These are phyloP conservation scores for Aromia moschata DNA, from an alignment of 2,888 invertebrate genomes.

Conservation along the genomic window DNA sequence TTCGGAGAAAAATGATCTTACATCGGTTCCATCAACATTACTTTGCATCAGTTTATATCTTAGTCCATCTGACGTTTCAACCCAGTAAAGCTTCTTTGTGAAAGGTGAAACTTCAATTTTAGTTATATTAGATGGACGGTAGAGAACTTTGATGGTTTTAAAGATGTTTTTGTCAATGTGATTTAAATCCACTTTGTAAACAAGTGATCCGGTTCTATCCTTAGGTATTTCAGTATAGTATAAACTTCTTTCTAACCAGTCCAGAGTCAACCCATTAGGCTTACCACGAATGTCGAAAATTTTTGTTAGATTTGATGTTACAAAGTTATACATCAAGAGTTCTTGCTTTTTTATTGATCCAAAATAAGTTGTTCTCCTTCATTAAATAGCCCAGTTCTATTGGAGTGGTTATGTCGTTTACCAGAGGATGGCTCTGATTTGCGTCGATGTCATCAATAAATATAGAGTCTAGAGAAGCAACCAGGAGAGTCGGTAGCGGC, in stretches of 20 bases:
- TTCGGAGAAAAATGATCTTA: slow-evolving; percentile 67
- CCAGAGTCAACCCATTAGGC: slow-evolving; percentile 76
- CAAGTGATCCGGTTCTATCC: slow-evolving; percentile 64
- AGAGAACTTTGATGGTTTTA: slow-evolving; percentile 66
- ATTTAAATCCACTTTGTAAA: slow-evolving; percentile 75
- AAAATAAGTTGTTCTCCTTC: slow-evolving; percentile 79
- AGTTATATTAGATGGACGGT: slow-evolving; percentile 68
- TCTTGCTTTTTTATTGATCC: slow-evolving; percentile 84
- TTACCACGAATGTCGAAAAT: slow-evolving; percentile 69
- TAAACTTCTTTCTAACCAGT: slow-evolving; percentile 87
- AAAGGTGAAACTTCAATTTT: slow-evolving; percentile 80
- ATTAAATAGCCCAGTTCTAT: slow-evolving; percentile 75
- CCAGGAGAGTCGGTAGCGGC: slow-evolving; percentile 81
- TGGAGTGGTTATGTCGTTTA: slow-evolving; percentile 74
- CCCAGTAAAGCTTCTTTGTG: slow-evolving; percentile 79
- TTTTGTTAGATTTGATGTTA: slow-evolving; percentile 67
- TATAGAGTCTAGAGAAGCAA: slow-evolving; percentile 78
- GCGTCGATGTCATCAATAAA: slow-evolving; percentile 81
- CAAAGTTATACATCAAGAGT: slow-evolving; percentile 67
- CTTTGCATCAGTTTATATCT: slow-evolving; percentile 72
- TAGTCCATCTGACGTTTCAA: slow-evolving; percentile 71
- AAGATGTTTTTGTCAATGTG: slow-evolving; percentile 67
- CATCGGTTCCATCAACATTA: slow-evolving; percentile 67
- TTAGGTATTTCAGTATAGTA: slow-evolving; percentile 77
- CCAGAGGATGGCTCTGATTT: slow-evolving; percentile 66